These are phyloP conservation scores for Plumapathes pennacea DNA, from an alignment of 92 coral and sea anemone genomes.

Conservation along the genomic window DNA sequence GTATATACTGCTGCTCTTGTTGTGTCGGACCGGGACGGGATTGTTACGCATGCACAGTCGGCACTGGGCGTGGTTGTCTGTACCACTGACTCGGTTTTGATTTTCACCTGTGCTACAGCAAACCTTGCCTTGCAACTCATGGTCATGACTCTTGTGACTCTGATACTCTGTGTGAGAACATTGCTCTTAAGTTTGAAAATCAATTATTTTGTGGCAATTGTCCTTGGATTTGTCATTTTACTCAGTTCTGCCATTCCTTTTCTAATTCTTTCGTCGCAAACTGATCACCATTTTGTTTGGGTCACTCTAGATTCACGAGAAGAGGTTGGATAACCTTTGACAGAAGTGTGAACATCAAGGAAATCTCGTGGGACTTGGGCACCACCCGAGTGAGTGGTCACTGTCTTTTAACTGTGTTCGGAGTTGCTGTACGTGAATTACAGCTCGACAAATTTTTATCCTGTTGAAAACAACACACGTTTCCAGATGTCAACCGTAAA, in stretches of 20 bases:
- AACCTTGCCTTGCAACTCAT: constrained; percentile 61
- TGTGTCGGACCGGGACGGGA: no score
- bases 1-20: no score
- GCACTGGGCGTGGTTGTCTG: constrained; percentile 35
- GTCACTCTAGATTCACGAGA: constrained; percentile 64
- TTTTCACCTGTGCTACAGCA: constrained; percentile 32
- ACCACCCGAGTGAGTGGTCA: constrained; percentile 69
- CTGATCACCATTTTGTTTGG: background rate
- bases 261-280: background rate
- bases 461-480: no score
- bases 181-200: no score
- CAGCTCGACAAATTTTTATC: no score
- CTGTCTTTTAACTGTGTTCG: no score
- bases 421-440: no score
- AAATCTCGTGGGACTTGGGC: constrained; percentile 91
- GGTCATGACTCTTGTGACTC: constrained; percentile 19
- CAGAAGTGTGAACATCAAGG: constrained; percentile 91
- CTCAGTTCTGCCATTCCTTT: no score
- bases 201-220: no score
- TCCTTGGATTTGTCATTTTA: no score
- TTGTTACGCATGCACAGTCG: constrained; percentile 40
- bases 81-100: constrained; percentile 17
- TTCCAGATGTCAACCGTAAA: no score
- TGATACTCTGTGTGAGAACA: constrained; percentile 55
- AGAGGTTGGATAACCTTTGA: constrained; percentile 99